Conservation (phyloP, 2,888 invertebrate genomes). For the Drosophila trichaetosa region DNA sequence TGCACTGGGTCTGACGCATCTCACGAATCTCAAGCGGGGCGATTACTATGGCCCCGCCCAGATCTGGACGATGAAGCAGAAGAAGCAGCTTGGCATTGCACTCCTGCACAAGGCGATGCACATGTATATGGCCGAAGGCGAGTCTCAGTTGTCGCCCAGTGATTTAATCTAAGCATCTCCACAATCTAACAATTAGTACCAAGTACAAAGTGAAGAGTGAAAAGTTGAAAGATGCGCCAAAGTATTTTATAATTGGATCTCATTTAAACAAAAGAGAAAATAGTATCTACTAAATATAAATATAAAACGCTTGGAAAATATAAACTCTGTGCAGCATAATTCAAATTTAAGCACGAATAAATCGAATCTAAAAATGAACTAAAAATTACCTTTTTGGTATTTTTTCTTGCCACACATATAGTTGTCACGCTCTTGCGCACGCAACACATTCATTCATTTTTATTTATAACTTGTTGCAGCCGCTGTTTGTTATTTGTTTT, state of each 20-base stretch:
- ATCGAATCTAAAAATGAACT: constrained; percentile 28
- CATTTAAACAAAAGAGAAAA: constrained; percentile 19
- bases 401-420: not conserved
- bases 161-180: constrained; percentile 86
- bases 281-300: not conserved
- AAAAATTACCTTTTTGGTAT: constrained; percentile 30
- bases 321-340: not conserved
- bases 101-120: constrained; percentile 92
- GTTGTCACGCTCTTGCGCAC: constrained; percentile 29
- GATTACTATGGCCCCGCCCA: constrained; percentile 92
- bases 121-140: constrained; percentile 94
- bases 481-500: not conserved
- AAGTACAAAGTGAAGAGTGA: constrained; percentile 56
- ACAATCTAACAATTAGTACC: constrained; percentile 43
- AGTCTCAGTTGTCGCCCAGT: constrained; percentile 92
- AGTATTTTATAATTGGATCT: constrained; percentile 51
- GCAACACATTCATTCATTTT: not conserved
- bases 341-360: constrained; percentile 5
- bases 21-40: constrained; percentile 92
- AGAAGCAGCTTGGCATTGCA: constrained; percentile 91
- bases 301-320: not conserved
- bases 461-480: constrained; percentile 14
- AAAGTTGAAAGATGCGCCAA: constrained; percentile 30
- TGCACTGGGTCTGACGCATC: constrained; percentile 90
- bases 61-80: constrained; percentile 90